phyloP scores from a whole-genome alignment of 1,140 invertebrate species.

The Brachionus koreanus region DNA sequence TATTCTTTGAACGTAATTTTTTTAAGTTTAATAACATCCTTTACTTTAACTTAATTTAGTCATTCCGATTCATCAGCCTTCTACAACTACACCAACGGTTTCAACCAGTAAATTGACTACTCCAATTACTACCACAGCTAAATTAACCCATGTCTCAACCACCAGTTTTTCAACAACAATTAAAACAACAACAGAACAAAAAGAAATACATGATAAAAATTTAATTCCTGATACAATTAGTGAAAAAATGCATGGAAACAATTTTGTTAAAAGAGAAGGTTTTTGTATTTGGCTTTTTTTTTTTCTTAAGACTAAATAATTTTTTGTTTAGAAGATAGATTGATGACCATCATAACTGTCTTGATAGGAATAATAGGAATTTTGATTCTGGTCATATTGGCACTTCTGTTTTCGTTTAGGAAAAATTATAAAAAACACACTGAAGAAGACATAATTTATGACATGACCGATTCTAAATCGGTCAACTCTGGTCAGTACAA shows the following conservation, averaged over 20 bases:
- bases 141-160: neutral
- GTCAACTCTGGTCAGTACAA: neutral
- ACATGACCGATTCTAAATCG: neutral
- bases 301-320: neutral
- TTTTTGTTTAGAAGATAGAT: conserved; percentile 3
- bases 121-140: neutral
- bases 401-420: conserved; percentile 1
- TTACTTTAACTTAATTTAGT: neutral
- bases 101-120: neutral
- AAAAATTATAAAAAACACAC: neutral
- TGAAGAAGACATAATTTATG: conserved; percentile 27
- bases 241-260: conserved; percentile 1
- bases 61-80: neutral
- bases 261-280: conserved; percentile 22
- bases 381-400: neutral
- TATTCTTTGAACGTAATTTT: conserved; percentile 41
- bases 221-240: neutral
- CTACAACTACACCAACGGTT: neutral
- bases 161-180: neutral
- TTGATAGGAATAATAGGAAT: neutral
- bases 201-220: neutral
- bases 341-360: neutral
- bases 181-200: neutral
- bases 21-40: neutral
- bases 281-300: too few species aligned